A percentile compares a stretch with the other conserved stretches of the same genome.
phyloP scores from a whole-genome alignment of 2,113 vertebrate genomes.

The Sander lucioperca region DNA sequence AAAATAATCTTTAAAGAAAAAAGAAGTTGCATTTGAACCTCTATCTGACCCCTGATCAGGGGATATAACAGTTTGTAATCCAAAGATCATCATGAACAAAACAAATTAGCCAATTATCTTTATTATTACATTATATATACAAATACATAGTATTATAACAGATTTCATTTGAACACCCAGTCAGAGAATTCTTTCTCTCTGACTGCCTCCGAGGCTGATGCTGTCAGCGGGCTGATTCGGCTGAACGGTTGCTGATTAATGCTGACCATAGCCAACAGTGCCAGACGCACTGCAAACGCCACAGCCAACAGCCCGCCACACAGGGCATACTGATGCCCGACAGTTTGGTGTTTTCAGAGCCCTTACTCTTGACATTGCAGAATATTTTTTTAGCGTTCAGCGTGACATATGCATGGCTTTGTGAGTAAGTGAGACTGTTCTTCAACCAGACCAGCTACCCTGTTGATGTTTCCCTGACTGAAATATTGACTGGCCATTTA shows the following conservation, averaged over 20 bases:
- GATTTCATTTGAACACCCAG: too few species aligned
- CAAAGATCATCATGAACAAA: not conserved
- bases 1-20: too few species aligned
- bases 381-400: not conserved
- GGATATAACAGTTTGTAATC: not conserved
- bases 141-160: too few species aligned
- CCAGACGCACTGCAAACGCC: not conserved
- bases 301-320: not conserved
- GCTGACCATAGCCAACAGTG: conserved; percentile 3
- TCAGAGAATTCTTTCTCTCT: not conserved
- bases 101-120: not conserved
- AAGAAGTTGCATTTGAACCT: too few species aligned
- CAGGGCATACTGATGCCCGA: not conserved
- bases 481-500: not conserved
- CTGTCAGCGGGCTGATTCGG: conserved; percentile 1
- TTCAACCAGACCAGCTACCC: not conserved
- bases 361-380: not conserved
- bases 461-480: not conserved
- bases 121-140: too few species aligned
- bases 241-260: not conserved
- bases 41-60: not conserved
- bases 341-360: not conserved
- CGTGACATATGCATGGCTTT: not conserved
- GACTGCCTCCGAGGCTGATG: not conserved
- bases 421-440: not conserved